These are phyloP conservation scores for Eucriotettix oculatus DNA, from an alignment of 2,888 invertebrate genomes.

Conservation along the genomic window DNA sequence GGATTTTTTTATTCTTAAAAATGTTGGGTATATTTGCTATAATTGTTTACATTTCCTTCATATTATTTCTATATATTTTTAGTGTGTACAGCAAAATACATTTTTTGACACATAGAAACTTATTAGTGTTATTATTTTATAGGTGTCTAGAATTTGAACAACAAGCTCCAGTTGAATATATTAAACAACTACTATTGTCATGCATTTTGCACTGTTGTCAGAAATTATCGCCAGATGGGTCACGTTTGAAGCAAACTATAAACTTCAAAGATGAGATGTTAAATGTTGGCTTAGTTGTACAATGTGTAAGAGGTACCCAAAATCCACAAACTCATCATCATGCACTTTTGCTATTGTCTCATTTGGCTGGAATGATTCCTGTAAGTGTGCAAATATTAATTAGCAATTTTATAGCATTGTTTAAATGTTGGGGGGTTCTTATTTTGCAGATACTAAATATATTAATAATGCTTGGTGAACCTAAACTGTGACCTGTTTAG, in stretches of 20 bases:
- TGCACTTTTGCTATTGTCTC: constrained; percentile 66
- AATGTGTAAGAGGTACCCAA: constrained; percentile 75
- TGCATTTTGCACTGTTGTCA: constrained; percentile 55
- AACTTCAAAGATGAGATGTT: constrained; percentile 18
- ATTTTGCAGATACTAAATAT: too few species aligned
- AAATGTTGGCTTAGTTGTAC: constrained; percentile 65
- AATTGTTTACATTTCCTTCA: not conserved
- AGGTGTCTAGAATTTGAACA: constrained; percentile 63
- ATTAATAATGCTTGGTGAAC: too few species aligned
- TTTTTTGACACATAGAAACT: not conserved
- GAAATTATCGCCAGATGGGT: constrained; percentile 29
- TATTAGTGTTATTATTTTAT: not conserved
- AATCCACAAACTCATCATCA: constrained; percentile 95
- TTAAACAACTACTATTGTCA: constrained; percentile 71
- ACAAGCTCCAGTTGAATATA: constrained; percentile 68
- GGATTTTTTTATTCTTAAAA: too few species aligned
- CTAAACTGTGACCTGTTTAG: too few species aligned
- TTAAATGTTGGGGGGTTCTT: too few species aligned
- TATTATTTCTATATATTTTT: not conserved
- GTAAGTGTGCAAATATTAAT: constrained; percentile 20
- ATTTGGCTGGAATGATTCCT: constrained; percentile 61
- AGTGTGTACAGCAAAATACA: not conserved
- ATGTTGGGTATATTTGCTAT: not conserved
- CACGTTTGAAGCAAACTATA: constrained; percentile 21
- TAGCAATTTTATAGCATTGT: too few species aligned